Base-by-base conservation (phyloP, 2,113 vertebrate genomes). In the Anoplopoma fimbria region DNA sequence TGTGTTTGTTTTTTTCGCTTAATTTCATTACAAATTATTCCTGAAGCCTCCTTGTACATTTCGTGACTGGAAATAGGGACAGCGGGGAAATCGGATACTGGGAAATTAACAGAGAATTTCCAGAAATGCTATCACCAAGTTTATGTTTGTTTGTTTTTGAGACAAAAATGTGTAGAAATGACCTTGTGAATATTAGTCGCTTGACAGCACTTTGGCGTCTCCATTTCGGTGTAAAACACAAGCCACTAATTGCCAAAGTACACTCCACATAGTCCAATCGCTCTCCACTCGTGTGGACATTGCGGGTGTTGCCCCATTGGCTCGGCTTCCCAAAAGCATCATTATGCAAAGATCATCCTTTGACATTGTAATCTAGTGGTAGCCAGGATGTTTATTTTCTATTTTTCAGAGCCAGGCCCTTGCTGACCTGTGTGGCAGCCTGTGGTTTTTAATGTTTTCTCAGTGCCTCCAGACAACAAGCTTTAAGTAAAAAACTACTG, bases 401-500 rank as follows among this genome's bases (percentile, higher is more conserved):
- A 6, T 62, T 55, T 60, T 83, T 69, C 53, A 49, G 40, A 87
- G 61, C 60, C 19, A 17, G 72, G 60, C 27, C 67, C 10, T 55
- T 69, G 67, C 27, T 74, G 62, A 19, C 69, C 40, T 0, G 1
- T 3, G 17, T 27, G 27, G 67, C 75, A 87, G 55, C 64, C 31
- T 34, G 27, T 63, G 51, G 53, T 68, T 68, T 60, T 63, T 61
- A 1, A 65, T 55, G 31, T 81, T 87, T n/a, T 88, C 76, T 90
- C 71, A 87, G 86, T 90, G 82, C 85, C 87, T 92, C 87, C 89
- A 91, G 90, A 77, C 27, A 74, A 79, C 77, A 92, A 92, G 93
- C 93, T 95, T 93, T 88, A 92, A 88, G 64, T 87, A 87, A 81
- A n/a, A 58, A 88, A 88, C 89, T 91, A 93, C 93, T 94, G 94